These are phyloP conservation scores for Leptopilina boulardi DNA, from an alignment of 1,140 invertebrate genomes.

Conservation along the genomic window DNA sequence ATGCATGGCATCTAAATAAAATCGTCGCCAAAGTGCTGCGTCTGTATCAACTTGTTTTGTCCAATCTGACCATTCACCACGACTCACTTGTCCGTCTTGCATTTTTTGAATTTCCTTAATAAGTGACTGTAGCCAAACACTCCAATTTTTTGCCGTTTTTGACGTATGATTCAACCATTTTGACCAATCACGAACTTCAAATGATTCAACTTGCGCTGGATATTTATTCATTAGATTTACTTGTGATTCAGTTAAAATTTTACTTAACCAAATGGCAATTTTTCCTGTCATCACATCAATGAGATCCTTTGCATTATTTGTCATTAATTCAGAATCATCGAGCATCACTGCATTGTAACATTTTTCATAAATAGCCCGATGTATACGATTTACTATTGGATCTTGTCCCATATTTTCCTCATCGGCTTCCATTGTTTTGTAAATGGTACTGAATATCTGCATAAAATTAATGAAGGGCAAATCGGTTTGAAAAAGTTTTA, in stretches of 20 bases:
- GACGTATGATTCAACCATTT: slow-evolving; percentile 56
- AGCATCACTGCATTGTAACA: slow-evolving; percentile 41
- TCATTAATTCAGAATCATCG: slow-evolving; percentile 47
- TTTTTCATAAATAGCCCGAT: slow-evolving; percentile 61
- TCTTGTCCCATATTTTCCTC: slow-evolving; percentile 51
- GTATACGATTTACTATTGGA: slow-evolving; percentile 55
- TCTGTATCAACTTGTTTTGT: slow-evolving; percentile 53
- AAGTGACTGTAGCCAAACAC: slow-evolving; percentile 55
- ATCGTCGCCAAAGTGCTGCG: slow-evolving; percentile 54
- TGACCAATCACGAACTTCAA: slow-evolving; percentile 54
- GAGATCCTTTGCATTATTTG: slow-evolving; percentile 47
- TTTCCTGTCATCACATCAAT: slow-evolving; percentile 63
- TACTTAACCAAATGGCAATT: slow-evolving; percentile 62
- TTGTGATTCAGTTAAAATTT: slow-evolving; percentile 52
- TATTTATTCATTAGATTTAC: slow-evolving; percentile 48
- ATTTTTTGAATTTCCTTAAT: slow-evolving; percentile 51
- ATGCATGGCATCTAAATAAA: slow-evolving; percentile 59
- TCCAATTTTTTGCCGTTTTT: slow-evolving; percentile 55
- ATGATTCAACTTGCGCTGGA: slow-evolving; percentile 56
- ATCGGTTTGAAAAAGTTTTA: slow-evolving; percentile 52
- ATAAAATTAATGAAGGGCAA: slow-evolving; percentile 61
- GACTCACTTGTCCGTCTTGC: slow-evolving; percentile 44
- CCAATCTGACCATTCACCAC: slow-evolving; percentile 59
- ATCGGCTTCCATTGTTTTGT: slow-evolving; percentile 50
- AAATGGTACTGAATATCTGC: slow-evolving; percentile 58